phyloP scores from a whole-genome alignment of 1,140 invertebrate genomes.

The Varroa destructor region DNA sequence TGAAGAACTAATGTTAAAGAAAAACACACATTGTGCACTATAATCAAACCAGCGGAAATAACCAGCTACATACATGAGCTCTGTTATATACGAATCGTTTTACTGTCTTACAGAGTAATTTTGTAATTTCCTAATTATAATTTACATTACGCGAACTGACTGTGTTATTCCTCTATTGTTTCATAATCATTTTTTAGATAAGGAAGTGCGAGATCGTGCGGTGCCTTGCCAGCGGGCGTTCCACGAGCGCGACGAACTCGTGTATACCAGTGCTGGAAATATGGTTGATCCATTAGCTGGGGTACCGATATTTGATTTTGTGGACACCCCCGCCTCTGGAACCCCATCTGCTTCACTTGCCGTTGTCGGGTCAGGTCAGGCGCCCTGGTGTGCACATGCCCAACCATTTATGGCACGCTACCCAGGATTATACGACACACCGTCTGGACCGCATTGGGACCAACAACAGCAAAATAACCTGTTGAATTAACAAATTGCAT shows the following conservation, averaged over 20 bases:
- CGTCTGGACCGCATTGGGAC: slow-evolving; percentile 7
- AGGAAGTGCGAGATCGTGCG: slow-evolving; percentile 10
- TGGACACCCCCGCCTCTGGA: neutral
- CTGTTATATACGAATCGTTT: no score
- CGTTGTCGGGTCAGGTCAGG: no score
- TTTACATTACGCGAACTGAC: no score
- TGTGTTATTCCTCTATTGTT: neutral
- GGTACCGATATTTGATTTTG: neutral
- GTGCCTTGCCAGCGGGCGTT: neutral
- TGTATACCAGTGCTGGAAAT: neutral
- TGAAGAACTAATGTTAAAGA: no score
- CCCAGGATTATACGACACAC: slow-evolving; percentile 6
- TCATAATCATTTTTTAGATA: neutral
- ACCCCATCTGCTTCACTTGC: neutral
- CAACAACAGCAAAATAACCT: slow-evolving; percentile 25
- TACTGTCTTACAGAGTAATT: no score
- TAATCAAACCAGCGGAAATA: no score
- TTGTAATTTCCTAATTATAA: no score
- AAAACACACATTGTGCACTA: no score
- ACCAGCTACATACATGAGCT: no score
- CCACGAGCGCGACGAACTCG: slow-evolving; percentile 11
- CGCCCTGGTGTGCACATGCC: no score
- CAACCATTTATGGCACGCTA: neutral
- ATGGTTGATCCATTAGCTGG: neutral
- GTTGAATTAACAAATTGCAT: neutral